These are phyloP conservation scores for Botia kubotai DNA, from an alignment of 2,797 vertebrate genomes.

Conservation along the genomic window DNA sequence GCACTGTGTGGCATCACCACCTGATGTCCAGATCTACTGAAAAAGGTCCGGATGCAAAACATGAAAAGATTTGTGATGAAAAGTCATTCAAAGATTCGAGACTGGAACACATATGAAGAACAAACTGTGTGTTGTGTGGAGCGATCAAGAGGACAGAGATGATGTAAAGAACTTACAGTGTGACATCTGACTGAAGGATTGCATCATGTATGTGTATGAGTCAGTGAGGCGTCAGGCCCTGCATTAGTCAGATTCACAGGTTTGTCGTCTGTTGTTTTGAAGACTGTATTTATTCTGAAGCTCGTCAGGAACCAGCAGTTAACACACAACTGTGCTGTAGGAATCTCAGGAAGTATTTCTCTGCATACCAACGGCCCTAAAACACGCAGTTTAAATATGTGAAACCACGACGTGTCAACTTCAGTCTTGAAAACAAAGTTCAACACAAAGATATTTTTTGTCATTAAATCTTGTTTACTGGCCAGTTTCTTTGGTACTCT, in stretches of 20 bases:
- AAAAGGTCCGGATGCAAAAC: no score
- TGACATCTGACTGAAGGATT: conserved; percentile 67
- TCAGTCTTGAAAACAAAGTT: no score
- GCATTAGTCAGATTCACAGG: conserved; percentile 33
- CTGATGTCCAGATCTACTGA: no score
- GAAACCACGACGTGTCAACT: not conserved
- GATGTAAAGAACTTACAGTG: conserved; percentile 42
- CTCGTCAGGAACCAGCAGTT: not conserved
- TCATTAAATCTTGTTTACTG: no score
- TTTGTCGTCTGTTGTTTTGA: not conserved
- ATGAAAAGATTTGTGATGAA: no score
- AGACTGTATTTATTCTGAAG: not conserved
- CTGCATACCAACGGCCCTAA: not conserved
- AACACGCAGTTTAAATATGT: not conserved
- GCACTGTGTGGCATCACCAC: no score
- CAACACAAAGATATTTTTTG: no score
- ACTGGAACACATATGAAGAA: not conserved
- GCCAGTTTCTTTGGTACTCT: no score
- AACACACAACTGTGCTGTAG: not conserved
- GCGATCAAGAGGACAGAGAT: conserved; percentile 5
- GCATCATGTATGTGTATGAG: conserved; percentile 37
- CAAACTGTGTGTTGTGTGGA: not conserved
- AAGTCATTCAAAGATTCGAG: not conserved
- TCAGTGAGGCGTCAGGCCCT: conserved; percentile 52
- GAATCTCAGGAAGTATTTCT: conserved; percentile 15